phyloP scores from a whole-genome alignment of 1,140 invertebrate genomes.

The Halesus radiatus region DNA sequence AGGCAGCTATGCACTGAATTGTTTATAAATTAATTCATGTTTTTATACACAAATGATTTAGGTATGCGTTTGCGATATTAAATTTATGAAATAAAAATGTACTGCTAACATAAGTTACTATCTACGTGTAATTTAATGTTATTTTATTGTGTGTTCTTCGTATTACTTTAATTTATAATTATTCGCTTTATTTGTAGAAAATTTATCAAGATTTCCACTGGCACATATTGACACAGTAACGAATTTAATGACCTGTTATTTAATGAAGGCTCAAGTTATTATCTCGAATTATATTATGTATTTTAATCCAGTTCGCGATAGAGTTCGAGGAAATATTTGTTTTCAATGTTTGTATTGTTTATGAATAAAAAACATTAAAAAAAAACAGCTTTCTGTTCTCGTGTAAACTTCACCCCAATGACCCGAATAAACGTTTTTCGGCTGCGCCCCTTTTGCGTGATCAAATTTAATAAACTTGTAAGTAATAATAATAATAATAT shows the following conservation, averaged over 20 bases:
- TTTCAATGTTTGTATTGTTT: conserved; percentile 14
- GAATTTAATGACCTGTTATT: background rate
- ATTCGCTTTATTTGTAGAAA: background rate
- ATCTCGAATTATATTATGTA: background rate
- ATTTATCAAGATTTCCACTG: background rate
- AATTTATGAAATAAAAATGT: conserved; percentile 8
- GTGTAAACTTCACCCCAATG: no score
- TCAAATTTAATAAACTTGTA: no score
- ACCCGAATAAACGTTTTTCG: no score
- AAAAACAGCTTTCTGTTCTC: background rate
- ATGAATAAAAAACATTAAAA: conserved; percentile 1
- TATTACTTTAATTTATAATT: background rate
- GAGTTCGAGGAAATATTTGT: background rate
- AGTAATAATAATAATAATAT: no score
- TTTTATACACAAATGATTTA: background rate
- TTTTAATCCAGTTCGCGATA: background rate
- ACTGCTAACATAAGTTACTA: conserved; percentile 20
- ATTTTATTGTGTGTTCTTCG: background rate
- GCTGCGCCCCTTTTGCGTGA: no score
- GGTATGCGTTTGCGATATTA: background rate
- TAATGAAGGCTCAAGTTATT: background rate
- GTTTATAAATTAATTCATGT: background rate
- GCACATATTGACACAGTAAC: background rate
- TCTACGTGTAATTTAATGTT: background rate
- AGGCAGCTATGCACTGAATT: no score